Conservation (phyloP, 2,888 invertebrate genomes). For the Nephrocerus scutellatus region DNA sequence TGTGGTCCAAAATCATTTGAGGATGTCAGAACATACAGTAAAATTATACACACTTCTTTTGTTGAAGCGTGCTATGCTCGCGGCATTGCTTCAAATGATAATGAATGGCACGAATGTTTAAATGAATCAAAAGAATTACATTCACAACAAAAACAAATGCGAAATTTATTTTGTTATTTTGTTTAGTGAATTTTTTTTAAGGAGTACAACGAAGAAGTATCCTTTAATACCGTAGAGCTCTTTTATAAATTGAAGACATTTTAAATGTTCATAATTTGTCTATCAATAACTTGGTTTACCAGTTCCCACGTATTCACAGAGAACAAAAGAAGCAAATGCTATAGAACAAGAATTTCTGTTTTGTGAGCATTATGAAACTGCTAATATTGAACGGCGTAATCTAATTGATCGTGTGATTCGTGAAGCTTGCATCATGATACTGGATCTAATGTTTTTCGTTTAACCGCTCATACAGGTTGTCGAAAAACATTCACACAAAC, state of each 20-base stretch:
- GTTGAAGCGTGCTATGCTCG: slow-evolving; percentile 14
- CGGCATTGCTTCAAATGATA: slow-evolving; percentile 18
- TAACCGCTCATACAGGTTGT: no score
- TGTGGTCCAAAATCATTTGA: slow-evolving; percentile 17
- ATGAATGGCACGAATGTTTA: slow-evolving; percentile 19
- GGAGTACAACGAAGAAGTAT: neutral
- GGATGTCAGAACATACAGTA: slow-evolving; percentile 15
- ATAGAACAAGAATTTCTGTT: no score
- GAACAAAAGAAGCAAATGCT: no score
- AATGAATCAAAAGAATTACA: slow-evolving; percentile 9
- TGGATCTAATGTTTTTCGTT: no score
- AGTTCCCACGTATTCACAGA: no score
- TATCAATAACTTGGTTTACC: slow-evolving; percentile 3
- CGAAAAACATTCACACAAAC: no score
- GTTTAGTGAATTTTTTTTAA: slow-evolving; percentile 4
- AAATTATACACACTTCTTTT: slow-evolving; percentile 17
- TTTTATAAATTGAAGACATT: slow-evolving; percentile 2
- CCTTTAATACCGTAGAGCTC: slow-evolving; percentile 1
- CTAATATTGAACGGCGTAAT: no score
- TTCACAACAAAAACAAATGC: slow-evolving; percentile 2
- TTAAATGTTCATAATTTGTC: slow-evolving; percentile 3
- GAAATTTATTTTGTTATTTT: slow-evolving; percentile 1
- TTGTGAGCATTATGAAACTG: no score
- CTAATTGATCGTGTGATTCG: no score
- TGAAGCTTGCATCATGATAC: no score